Conservation (phyloP, 2,888 invertebrate species). For the Pseudolycoriella hygida region DNA sequence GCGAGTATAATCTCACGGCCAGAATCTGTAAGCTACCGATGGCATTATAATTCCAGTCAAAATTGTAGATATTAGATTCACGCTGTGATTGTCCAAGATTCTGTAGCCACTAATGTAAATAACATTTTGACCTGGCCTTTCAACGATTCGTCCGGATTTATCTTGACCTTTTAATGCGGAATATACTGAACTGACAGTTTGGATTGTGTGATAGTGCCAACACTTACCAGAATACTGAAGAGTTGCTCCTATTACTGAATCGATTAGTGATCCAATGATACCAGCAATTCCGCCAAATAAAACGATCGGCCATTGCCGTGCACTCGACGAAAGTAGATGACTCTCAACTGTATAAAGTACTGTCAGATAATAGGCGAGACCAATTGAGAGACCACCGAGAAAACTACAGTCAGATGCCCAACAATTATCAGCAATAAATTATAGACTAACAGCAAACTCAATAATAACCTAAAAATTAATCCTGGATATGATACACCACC, state of each 20-base stretch:
- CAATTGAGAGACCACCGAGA: conserved; percentile 38
- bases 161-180: too few relatives aligned
- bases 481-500: conserved; percentile 60
- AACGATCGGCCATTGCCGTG: conserved; percentile 66
- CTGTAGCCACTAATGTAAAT: conserved; percentile 58
- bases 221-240: conserved; percentile 64
- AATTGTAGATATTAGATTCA: conserved; percentile 68
- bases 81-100: conserved; percentile 71
- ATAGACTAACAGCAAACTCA: background rate
- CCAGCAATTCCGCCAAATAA: conserved; percentile 55
- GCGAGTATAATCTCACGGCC: too few relatives aligned
- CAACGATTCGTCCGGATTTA: conserved; percentile 49
- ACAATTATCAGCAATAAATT: conserved; percentile 12
- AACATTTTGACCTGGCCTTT: conserved; percentile 47
- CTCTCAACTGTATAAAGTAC: conserved; percentile 44
- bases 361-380: conserved; percentile 50
- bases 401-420: conserved; percentile 21
- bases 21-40: conserved; percentile 37
- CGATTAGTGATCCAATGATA: conserved; percentile 60
- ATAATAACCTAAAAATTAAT: conserved; percentile 29
- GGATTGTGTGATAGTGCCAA: too few relatives aligned
- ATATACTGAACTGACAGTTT: conserved; percentile 19
- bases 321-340: conserved; percentile 36
- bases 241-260: conserved; percentile 70
- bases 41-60: conserved; percentile 55